Evolutionary conservation across 2,797 vertebrate genomes (phyloP).

Genomic region (Buceros bicornis): DNA sequence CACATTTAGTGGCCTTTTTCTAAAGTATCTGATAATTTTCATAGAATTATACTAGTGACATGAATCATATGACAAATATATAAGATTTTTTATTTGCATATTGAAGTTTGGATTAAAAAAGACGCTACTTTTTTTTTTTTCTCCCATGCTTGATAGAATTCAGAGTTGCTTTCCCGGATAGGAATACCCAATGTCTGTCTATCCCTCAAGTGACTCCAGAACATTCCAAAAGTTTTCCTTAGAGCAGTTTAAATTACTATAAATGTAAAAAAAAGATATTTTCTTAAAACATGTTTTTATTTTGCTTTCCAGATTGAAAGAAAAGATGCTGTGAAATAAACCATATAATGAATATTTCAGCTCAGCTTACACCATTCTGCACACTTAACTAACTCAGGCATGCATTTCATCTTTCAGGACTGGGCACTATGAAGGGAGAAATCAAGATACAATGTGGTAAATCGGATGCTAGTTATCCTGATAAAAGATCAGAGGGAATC

Average conservation of each 20-base stretch:
- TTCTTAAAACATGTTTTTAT: background rate
- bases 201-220: background rate
- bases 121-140: background rate
- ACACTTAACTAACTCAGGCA: conserved; percentile 20
- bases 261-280: background rate
- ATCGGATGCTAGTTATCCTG: conserved; percentile 5
- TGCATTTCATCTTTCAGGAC: conserved; percentile 39
- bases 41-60: background rate
- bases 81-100: background rate
- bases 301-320: background rate
- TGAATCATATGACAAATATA: background rate
- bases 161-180: background rate
- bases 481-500: background rate
- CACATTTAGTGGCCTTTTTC: background rate
- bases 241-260: background rate
- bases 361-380: background rate
- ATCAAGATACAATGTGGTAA: conserved; percentile 23
- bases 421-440: conserved; percentile 12
- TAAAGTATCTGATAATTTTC: background rate
- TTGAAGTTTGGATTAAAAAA: too few species aligned
- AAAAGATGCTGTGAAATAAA: background rate
- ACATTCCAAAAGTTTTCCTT: background rate
- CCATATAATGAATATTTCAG: background rate
- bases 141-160: background rate
- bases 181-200: background rate